Conservation (phyloP, 1,140 invertebrate genomes). For the Drosophila parvula region DNA sequence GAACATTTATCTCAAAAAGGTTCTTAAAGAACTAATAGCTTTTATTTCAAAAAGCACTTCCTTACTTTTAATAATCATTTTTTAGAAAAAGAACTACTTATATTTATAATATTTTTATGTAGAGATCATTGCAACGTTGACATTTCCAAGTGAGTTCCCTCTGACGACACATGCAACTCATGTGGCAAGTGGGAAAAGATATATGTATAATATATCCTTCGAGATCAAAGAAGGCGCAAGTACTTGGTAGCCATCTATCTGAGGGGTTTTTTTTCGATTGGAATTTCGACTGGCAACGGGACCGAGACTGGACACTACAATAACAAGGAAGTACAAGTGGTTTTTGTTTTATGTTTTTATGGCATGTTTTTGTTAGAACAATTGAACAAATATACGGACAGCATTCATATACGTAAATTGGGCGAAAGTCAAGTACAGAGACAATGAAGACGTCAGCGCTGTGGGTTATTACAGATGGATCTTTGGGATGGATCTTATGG, state of each 20-base stretch:
- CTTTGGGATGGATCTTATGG: slow-evolving; percentile 5
- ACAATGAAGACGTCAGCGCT: slow-evolving; percentile 83
- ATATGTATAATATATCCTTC: slow-evolving; percentile 7
- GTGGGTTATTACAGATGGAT: slow-evolving; percentile 74
- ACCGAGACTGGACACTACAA: slow-evolving; percentile 50
- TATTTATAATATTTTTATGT: not conserved
- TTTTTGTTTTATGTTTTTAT: slow-evolving; percentile 55
- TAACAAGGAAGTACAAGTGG: slow-evolving; percentile 58
- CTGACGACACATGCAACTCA: slow-evolving; percentile 63
- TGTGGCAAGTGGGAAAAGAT: slow-evolving; percentile 25
- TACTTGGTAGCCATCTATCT: slow-evolving; percentile 7
- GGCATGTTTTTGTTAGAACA: slow-evolving; percentile 75
- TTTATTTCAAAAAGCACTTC: too few species aligned
- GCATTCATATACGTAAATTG: slow-evolving; percentile 54
- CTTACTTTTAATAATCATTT: too few species aligned
- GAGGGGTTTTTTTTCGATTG: slow-evolving; percentile 8
- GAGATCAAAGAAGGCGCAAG: slow-evolving; percentile 49
- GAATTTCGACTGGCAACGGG: slow-evolving; percentile 9
- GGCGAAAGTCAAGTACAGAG: slow-evolving; percentile 74
- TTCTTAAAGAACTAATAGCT: too few species aligned
- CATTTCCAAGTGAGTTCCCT: not conserved
- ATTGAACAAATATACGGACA: slow-evolving; percentile 64
- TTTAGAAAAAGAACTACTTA: not conserved
- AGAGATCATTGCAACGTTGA: slow-evolving; percentile 6
- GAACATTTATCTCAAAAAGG: too few species aligned